These are phyloP conservation scores for Allygus modestus DNA, from an alignment of 2,888 invertebrate species.

Conservation along the genomic window DNA sequence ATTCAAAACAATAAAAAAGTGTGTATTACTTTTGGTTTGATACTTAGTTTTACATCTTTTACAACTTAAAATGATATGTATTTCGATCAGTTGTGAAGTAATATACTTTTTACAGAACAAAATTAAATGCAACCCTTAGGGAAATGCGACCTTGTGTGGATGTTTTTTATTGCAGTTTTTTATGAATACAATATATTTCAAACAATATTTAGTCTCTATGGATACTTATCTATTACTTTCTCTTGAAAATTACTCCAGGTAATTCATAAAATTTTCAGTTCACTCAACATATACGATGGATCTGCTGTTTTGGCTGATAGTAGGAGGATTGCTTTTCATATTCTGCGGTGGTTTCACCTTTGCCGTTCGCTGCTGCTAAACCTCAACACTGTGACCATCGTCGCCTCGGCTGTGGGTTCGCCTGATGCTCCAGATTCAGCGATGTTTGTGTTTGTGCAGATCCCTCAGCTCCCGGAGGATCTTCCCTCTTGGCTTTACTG, in stretches of 20 bases:
- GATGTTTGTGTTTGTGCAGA: neutral
- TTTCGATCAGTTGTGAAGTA: too few species aligned
- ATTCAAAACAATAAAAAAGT: too few species aligned
- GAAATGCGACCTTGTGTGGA: too few species aligned
- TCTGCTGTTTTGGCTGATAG: conserved; percentile 1
- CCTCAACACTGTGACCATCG: neutral
- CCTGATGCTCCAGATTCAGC: neutral
- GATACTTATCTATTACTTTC: neutral
- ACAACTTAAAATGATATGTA: too few species aligned
- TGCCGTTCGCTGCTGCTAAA: neutral
- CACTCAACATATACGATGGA: neutral
- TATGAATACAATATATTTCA: too few species aligned
- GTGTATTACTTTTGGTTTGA: too few species aligned
- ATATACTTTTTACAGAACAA: too few species aligned
- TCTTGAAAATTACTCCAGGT: neutral
- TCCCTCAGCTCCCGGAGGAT: neutral
- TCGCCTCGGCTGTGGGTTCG: neutral
- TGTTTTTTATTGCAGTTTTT: too few species aligned
- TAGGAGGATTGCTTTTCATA: neutral
- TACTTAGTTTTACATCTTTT: too few species aligned
- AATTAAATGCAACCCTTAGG: too few species aligned
- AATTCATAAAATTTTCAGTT: neutral
- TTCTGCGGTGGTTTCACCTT: neutral
- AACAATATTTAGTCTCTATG: neutral
- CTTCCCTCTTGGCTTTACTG: neutral